A percentile compares a stretch with the other conserved stretches of the same genome.
Evolutionary conservation across 2,797 vertebrate genomes (phyloP).

Genomic region (Coilia nasus): DNA sequence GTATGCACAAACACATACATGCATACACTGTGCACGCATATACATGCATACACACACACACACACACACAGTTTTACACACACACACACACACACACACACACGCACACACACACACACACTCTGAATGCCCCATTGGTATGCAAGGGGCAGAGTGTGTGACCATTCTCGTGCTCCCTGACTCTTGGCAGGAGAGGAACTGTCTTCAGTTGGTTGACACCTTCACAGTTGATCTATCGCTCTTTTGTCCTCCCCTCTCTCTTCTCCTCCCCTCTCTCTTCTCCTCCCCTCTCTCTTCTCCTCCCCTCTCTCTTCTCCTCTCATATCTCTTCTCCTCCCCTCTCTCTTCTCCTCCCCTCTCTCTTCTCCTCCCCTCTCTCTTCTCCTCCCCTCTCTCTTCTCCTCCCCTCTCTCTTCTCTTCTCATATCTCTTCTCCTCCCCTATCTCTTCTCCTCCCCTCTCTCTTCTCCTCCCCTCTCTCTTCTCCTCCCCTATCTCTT

Average conservation of each 20-base stretch:
- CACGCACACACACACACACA: background rate
- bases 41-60: background rate
- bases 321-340: too few species aligned
- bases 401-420: background rate
- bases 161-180: background rate
- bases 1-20: too few species aligned
- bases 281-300: background rate
- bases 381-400: too few species aligned
- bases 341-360: too few species aligned
- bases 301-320: background rate
- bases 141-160: background rate
- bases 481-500: background rate
- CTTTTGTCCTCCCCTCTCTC: background rate
- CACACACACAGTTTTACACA: background rate
- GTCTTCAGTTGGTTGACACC: background rate
- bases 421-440: background rate
- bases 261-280: background rate
- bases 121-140: background rate
- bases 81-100: background rate
- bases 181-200: background rate
- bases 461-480: background rate
- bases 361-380: too few species aligned
- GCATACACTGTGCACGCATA: background rate
- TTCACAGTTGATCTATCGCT: background rate
- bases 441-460: background rate